These are phyloP conservation scores for Drosophila anomalata DNA, from an alignment of 2,888 invertebrate species.

Conservation along the genomic window DNA sequence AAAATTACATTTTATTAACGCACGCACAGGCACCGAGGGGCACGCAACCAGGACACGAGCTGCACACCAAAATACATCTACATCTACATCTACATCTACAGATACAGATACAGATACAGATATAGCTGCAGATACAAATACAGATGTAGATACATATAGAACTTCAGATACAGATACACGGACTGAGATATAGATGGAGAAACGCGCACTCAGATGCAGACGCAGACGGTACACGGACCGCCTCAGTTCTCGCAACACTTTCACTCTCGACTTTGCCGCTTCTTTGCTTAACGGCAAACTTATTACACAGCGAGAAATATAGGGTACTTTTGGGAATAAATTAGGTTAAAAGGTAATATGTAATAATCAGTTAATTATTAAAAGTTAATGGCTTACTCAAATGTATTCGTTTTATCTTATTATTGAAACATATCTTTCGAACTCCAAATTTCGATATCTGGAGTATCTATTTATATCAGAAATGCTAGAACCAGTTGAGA, in stretches of 20 bases:
- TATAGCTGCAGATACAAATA: constrained; percentile 14
- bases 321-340: not conserved
- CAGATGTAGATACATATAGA: constrained; percentile 15
- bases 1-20: constrained; percentile 74
- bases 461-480: not conserved
- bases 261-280: constrained; percentile 46
- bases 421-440: too few relatives aligned
- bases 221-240: constrained; percentile 35
- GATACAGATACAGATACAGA: not conserved
- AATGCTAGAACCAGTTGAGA: not conserved
- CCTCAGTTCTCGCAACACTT: constrained; percentile 65
- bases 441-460: not conserved
- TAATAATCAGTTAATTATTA: too few relatives aligned
- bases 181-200: constrained; percentile 31
- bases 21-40: constrained; percentile 51
- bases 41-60: constrained; percentile 18
- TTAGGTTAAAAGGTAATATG: too few relatives aligned
- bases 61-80: not conserved
- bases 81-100: not conserved
- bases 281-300: not conserved
- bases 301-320: not conserved
- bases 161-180: constrained; percentile 17
- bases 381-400: too few relatives aligned
- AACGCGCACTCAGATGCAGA: constrained; percentile 10
- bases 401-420: too few relatives aligned